Evolutionary conservation across 2,888 invertebrate genomes (phyloP).

Genomic region (Watsonalla binaria): DNA sequence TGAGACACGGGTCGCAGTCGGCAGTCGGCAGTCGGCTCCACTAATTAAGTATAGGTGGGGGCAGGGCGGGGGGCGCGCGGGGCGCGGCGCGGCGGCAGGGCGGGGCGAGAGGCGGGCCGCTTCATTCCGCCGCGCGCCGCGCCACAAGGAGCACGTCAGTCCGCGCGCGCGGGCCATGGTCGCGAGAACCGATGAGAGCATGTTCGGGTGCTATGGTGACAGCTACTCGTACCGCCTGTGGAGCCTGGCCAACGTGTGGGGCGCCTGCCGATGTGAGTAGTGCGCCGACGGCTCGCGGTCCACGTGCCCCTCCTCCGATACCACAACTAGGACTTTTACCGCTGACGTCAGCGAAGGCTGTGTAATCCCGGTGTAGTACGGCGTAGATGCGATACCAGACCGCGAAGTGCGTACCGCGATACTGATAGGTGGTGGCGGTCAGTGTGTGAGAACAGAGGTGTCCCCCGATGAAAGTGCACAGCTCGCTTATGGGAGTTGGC

Average conservation of each 20-base stretch:
- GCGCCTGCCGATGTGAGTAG: slow-evolving; percentile 86
- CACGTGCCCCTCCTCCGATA: slow-evolving; percentile 19
- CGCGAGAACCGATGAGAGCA: slow-evolving; percentile 88
- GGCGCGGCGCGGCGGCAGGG: slow-evolving; percentile 36
- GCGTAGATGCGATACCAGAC: slow-evolving; percentile 43
- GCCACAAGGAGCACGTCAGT: slow-evolving; percentile 57
- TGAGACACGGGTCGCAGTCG: slow-evolving; percentile 9
- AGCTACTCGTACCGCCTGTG: slow-evolving; percentile 87
- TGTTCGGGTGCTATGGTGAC: slow-evolving; percentile 85
- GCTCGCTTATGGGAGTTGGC: slow-evolving; percentile 74
- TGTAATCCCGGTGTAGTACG: slow-evolving; percentile 50
- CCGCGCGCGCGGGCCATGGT: slow-evolving; percentile 85
- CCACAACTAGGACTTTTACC: slow-evolving; percentile 40
- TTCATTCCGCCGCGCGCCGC: slow-evolving; percentile 76
- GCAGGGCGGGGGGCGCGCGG: slow-evolving; percentile 27
- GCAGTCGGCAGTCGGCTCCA: slow-evolving; percentile 38
- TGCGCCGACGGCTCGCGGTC: slow-evolving; percentile 35
- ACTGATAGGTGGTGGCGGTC: slow-evolving; percentile 30
- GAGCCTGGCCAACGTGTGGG: slow-evolving; percentile 88
- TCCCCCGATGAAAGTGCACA: slow-evolving; percentile 72
- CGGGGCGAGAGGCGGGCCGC: slow-evolving; percentile 52
- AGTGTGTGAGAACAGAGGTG: slow-evolving; percentile 59
- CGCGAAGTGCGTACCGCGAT: slow-evolving; percentile 42
- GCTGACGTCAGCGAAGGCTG: slow-evolving; percentile 59
- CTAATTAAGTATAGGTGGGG: slow-evolving; percentile 71